phyloP scores from a whole-genome alignment of 2,888 invertebrate genomes.

The Xiphydria camelus region DNA sequence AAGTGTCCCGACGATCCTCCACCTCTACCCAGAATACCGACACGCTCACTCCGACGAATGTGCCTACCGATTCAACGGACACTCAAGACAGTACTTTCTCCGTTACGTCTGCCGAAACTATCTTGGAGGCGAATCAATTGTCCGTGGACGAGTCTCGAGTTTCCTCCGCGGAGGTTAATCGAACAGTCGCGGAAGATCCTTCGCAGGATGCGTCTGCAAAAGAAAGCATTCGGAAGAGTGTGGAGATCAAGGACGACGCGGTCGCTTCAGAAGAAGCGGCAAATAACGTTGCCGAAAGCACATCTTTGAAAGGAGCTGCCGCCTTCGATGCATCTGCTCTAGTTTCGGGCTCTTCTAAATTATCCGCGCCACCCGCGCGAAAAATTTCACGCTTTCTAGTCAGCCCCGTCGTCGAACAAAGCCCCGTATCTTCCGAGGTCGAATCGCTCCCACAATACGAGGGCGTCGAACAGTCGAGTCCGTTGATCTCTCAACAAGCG shows the following conservation, averaged over 20 bases:
- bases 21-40: constrained; percentile 55
- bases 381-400: constrained; percentile 83
- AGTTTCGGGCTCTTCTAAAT: constrained; percentile 27
- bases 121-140: constrained; percentile 26
- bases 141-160: constrained; percentile 3
- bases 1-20: constrained; percentile 48
- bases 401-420: constrained; percentile 73
- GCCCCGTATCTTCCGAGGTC: constrained; percentile 52
- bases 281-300: constrained; percentile 14
- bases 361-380: constrained; percentile 61
- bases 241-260: constrained; percentile 23
- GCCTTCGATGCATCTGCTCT: constrained; percentile 18
- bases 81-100: constrained; percentile 40
- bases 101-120: constrained; percentile 29
- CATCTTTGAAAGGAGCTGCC: constrained; percentile 9
- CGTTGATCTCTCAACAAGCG: not conserved
- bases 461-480: constrained; percentile 3
- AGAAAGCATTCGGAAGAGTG: not conserved
- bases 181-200: not conserved
- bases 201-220: not conserved
- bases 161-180: not conserved
- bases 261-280: constrained; percentile 20
- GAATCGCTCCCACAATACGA: not conserved
- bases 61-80: constrained; percentile 42
- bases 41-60: constrained; percentile 49